A percentile compares a stretch with the other conserved stretches of the same genome.
Evolutionary conservation across 2,113 vertebrate species (phyloP).

Genomic region (Hippoglossus stenolepis): DNA sequence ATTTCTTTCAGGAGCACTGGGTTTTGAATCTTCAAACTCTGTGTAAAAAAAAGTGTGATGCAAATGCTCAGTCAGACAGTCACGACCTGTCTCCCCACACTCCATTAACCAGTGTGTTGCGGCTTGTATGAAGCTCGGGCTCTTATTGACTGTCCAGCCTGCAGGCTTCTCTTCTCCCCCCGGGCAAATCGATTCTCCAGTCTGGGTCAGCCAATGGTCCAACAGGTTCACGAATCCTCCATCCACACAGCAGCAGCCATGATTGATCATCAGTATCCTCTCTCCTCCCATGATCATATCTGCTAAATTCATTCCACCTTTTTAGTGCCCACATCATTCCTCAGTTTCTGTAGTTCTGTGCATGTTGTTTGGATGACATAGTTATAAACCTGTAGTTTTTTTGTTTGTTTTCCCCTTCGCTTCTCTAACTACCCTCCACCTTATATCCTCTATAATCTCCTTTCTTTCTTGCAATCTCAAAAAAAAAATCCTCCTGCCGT

Average conservation of each 20-base stretch:
- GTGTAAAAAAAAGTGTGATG: conserved; percentile 10
- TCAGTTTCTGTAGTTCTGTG: conserved; percentile 44
- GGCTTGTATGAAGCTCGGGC: conserved; percentile 44
- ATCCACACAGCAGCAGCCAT: conserved; percentile 32
- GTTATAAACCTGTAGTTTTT: conserved; percentile 57
- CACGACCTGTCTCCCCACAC: conserved; percentile 41
- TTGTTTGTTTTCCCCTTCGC: conserved; percentile 27
- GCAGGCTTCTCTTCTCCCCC: conserved; percentile 42
- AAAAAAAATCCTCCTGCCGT: conserved; percentile 8
- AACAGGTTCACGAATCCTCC: conserved; percentile 38
- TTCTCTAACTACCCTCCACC: not conserved
- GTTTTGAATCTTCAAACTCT: conserved; percentile 23
- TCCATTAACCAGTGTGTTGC: conserved; percentile 61
- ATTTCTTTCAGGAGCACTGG: conserved; percentile 7
- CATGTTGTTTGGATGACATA: conserved; percentile 58
- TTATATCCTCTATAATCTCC: not conserved
- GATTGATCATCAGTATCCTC: conserved; percentile 42
- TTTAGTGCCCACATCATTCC: conserved; percentile 46
- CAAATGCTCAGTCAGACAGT: conserved; percentile 46
- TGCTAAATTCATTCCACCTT: conserved; percentile 54
- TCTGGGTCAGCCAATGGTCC: conserved; percentile 66
- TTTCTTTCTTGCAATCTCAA: conserved; percentile 1
- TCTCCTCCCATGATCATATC: conserved; percentile 45
- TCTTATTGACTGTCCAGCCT: conserved; percentile 65
- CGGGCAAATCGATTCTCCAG: conserved; percentile 60